Base-by-base conservation (phyloP, 1,140 invertebrate genomes). In the Lepeophtheirus salmonis region DNA sequence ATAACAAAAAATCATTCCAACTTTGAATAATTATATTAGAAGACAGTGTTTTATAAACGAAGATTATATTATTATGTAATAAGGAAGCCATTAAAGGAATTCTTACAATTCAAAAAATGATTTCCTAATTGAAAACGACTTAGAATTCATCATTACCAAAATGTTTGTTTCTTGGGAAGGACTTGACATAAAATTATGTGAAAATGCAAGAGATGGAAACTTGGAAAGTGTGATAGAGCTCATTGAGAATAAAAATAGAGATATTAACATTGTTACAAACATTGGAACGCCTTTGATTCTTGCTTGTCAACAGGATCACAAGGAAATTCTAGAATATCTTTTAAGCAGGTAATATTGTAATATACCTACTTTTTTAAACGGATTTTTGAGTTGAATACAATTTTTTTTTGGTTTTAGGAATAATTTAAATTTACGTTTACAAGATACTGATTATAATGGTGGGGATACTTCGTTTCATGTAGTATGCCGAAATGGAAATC, bases 241-340 rank as follows among this genome's bases (percentile, higher is more conserved):
- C 6, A 56, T 63, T 23, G 20, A 17, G 48, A 51, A 63, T 51
- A n/a, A 41, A 41, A 6, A 41, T n/a, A 41, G 6, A 10, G 30
- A n/a, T 41, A 10, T 10, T n/a, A 41, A 41, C n/a, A n/a, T 41
- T 6, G 30, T 41, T 6, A 41, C 30, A 41, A 41, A 41, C n/a
- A 41, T 41, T 41, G 30, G 30, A n/a, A 41, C 30, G 30, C 30
- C 30, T 6, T n/a, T 41, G 30, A n/a, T 41, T n/a, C 30, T 41
- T 41, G 30, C 30, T 6, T 10, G 6, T 41, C 6, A 41, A n/a
- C 30, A 41, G 6, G n/a, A 41, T 41, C 30, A 41, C 6, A 6
- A 10, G 6, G n/a, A 41, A 10, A n/a, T 41, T 41, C 30, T 41
- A 6, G n/a, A 41, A n/a, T 41, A 41, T 41, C 30, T 41, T n/a